A percentile compares a stretch with the other conserved stretches of the same genome.
Evolutionary conservation across 2,888 invertebrate species (phyloP).

Genomic region (Drosophila leonis): DNA sequence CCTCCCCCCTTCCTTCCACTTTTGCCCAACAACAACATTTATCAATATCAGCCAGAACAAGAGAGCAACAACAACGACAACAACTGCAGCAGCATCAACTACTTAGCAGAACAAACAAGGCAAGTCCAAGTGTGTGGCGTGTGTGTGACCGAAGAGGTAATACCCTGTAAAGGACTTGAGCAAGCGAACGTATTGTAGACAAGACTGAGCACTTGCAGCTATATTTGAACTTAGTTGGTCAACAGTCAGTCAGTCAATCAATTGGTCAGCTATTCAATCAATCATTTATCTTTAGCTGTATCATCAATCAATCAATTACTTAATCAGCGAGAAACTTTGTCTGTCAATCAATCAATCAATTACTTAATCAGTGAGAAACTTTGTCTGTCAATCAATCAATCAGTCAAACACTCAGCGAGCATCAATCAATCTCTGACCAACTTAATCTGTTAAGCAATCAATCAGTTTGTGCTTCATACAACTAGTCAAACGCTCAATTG

Average conservation of each 20-base stretch:
- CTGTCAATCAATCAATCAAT: not conserved
- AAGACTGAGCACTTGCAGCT: no score
- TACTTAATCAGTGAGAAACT: not conserved
- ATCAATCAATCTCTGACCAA: not conserved
- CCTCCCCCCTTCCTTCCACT: not conserved
- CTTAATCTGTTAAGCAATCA: not conserved
- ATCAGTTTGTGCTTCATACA: not conserved
- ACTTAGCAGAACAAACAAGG: constrained; percentile 11
- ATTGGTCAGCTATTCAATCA: not conserved
- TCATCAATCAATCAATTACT: not conserved
- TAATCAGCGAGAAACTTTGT: not conserved
- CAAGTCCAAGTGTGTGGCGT: constrained; percentile 1
- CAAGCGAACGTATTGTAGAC: not conserved
- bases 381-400: not conserved
- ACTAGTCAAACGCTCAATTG: not conserved
- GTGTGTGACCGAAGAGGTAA: not conserved
- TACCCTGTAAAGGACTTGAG: not conserved
- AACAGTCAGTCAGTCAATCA: not conserved
- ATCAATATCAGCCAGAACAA: constrained; percentile 57
- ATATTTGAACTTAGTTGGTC: no score
- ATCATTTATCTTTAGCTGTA: not conserved
- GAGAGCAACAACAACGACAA: constrained; percentile 2
- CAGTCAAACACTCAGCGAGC: not conserved
- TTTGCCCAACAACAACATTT: constrained; percentile 49
- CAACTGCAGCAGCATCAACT: constrained; percentile 15